A percentile compares a stretch with the other conserved stretches of the same genome.
Evolutionary conservation across 1,140 invertebrate species (phyloP).

Genomic region (Thalassaphorura encarpata): DNA sequence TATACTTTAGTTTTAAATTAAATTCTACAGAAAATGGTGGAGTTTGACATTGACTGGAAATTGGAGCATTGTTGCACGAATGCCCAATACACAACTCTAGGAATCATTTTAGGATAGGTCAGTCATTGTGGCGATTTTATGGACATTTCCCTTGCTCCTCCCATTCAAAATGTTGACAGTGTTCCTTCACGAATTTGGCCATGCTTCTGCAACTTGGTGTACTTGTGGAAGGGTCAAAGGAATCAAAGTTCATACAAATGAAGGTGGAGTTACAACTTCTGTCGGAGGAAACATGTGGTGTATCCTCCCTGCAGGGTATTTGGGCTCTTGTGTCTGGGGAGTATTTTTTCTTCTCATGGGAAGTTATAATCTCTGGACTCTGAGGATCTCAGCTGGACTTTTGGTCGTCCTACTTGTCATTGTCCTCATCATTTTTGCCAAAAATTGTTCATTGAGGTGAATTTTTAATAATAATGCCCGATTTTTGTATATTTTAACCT

Average conservation of each 20-base stretch:
- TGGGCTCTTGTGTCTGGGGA: conserved; percentile 22
- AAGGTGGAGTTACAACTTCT: conserved; percentile 17
- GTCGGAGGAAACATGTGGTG: conserved; percentile 17
- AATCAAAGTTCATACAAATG: conserved; percentile 23
- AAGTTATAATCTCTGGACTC: too few relatives aligned
- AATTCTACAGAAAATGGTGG: too few relatives aligned
- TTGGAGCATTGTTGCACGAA: conserved; percentile 21
- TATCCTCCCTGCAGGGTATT: conserved; percentile 23
- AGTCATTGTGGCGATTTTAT: conserved; percentile 13
- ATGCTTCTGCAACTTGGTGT: conserved; percentile 23
- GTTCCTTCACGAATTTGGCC: conserved; percentile 27
- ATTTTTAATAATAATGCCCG: too few relatives aligned
- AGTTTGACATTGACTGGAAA: too few relatives aligned
- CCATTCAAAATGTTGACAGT: conserved; percentile 27
- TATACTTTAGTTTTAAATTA: too few relatives aligned
- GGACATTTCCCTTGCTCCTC: conserved; percentile 9
- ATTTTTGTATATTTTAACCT: too few relatives aligned
- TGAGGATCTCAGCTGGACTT: too few relatives aligned
- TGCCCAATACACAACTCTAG: conserved; percentile 16
- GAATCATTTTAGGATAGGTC: conserved; percentile 16
- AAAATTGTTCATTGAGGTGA: too few relatives aligned
- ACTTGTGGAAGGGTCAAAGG: conserved; percentile 25
- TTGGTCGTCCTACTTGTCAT: too few relatives aligned
- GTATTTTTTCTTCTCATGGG: conserved; percentile 26
- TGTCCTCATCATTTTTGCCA: too few relatives aligned